Conservation (phyloP, 2,888 invertebrate species). For the Dexiosoma caninum region DNA sequence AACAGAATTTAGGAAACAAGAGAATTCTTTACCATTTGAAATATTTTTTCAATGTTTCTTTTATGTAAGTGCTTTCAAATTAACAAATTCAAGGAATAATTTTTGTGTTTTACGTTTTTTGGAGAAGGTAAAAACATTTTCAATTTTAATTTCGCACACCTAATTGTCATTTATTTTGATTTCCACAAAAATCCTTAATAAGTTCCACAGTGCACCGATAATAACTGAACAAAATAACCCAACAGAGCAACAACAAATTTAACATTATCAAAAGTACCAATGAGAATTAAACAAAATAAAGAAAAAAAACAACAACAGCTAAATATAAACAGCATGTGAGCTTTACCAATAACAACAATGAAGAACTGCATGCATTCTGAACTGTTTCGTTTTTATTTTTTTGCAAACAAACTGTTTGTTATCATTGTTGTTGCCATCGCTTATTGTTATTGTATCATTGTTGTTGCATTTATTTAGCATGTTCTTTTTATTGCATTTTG, state of each 20-base stretch:
- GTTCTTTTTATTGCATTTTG: not conserved
- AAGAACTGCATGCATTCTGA: not conserved
- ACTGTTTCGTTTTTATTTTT: conserved; percentile 7
- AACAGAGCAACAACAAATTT: not conserved
- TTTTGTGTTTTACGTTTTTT: too few relatives aligned
- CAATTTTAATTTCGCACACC: too few relatives aligned
- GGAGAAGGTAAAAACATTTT: too few relatives aligned
- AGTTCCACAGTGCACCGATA: not conserved
- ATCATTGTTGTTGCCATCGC: conserved; percentile 1
- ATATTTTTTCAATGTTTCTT: too few relatives aligned
- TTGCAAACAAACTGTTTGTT: conserved; percentile 7
- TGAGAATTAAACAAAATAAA: too few relatives aligned
- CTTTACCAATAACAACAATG: conserved; percentile 2
- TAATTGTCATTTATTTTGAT: too few relatives aligned
- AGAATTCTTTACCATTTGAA: too few relatives aligned
- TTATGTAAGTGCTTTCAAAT: too few relatives aligned
- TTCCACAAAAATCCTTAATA: not conserved
- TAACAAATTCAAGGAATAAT: too few relatives aligned
- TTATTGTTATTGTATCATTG: too few relatives aligned
- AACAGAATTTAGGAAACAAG: too few relatives aligned
- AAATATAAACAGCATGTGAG: conserved; percentile 20
- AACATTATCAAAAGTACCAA: not conserved
- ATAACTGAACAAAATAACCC: not conserved
- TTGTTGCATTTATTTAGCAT: conserved; percentile 1
- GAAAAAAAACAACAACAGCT: not conserved